phyloP scores from a whole-genome alignment of 1,140 invertebrate genomes.

The Nomia melanderi region DNA sequence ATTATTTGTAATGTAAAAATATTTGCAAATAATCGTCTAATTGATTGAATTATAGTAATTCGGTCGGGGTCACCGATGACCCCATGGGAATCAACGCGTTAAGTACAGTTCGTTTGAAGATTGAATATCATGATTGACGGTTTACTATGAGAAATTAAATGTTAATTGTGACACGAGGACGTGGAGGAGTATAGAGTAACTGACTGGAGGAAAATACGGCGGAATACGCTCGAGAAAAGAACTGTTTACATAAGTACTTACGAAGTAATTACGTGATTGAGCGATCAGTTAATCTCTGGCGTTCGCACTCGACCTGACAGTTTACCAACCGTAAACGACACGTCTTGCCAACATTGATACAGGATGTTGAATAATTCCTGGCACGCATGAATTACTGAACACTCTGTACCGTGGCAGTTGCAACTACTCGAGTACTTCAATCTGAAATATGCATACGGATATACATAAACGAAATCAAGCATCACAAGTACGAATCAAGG shows the following conservation, averaged over 20 bases:
- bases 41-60: no score
- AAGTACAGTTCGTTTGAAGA: no score
- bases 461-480: background rate
- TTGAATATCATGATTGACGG: background rate
- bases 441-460: conserved; percentile 11
- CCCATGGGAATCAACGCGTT: no score
- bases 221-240: conserved; percentile 9
- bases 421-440: conserved; percentile 14
- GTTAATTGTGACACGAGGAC: background rate
- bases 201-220: background rate
- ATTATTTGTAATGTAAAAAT: no score
- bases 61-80: no score
- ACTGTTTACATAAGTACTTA: background rate
- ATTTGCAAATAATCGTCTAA: no score
- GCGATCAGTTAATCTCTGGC: conserved; percentile 45
- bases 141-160: background rate
- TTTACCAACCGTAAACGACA: conserved; percentile 7
- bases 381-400: background rate
- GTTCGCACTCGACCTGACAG: conserved; percentile 14
- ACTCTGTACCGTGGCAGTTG: background rate
- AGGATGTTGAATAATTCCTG: background rate
- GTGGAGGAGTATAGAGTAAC: background rate
- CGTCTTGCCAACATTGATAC: background rate
- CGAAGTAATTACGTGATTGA: conserved; percentile 43
- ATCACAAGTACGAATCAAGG: conserved; percentile 1